These are phyloP conservation scores for human (Homo sapiens) DNA, from an alignment of 2,113 vertebrate species.

Conservation along the genomic window DNA sequence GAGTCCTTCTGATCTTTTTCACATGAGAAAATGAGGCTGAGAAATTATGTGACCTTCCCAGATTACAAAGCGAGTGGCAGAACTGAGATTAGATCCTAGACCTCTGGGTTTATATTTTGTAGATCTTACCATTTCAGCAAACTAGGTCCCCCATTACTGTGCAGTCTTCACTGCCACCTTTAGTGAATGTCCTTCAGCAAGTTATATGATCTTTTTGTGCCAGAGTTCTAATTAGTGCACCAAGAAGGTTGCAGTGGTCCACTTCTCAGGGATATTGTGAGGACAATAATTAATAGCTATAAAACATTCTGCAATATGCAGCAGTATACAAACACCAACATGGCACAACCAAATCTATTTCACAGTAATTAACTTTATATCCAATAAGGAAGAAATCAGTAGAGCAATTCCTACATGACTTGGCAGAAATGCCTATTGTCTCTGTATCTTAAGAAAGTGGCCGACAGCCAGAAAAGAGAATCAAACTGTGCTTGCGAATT, in stretches of 20 bases:
- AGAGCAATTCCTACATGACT: neutral
- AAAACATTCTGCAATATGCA: conserved; percentile 18
- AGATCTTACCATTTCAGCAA: neutral
- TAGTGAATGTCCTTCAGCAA: conserved; percentile 1
- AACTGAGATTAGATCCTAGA: neutral
- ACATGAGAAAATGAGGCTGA: neutral
- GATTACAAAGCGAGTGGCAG: neutral
- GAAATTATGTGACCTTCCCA: neutral
- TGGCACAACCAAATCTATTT: conserved; percentile 27
- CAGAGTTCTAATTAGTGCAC: conserved; percentile 44
- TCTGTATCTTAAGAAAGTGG: neutral
- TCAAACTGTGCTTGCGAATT: neutral
- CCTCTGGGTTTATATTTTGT: neutral
- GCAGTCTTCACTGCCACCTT: neutral
- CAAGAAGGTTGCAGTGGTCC: neutral
- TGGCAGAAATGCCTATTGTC: conserved; percentile 13
- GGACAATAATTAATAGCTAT: conserved; percentile 45
- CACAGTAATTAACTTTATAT: conserved; percentile 55
- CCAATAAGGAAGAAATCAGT: conserved; percentile 10
- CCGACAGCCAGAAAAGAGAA: neutral
- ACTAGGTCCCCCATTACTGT: neutral
- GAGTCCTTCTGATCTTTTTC: neutral
- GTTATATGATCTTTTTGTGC: neutral
- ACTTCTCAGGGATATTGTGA: neutral
- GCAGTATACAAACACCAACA: neutral